phyloP scores from a whole-genome alignment of 2,113 vertebrate species.

The Mellivora capensis region DNA sequence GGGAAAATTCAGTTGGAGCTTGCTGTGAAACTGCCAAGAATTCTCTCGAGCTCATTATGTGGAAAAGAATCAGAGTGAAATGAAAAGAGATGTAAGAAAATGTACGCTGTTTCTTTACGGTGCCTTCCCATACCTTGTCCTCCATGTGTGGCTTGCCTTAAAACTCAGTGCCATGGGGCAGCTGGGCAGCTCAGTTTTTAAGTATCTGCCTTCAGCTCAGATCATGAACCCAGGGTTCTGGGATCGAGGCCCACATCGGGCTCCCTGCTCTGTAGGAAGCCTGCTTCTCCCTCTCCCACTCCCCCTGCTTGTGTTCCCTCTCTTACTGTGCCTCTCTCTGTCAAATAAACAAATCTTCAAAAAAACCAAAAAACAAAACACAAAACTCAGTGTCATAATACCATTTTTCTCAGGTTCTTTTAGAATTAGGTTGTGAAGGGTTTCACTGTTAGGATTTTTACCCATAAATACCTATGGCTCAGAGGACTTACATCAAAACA shows the following conservation, averaged over 20 bases:
- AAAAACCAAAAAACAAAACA: too few relatives aligned
- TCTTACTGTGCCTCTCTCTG: too few relatives aligned
- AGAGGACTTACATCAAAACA: background rate
- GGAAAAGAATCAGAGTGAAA: conserved; percentile 31
- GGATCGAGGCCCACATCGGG: too few relatives aligned
- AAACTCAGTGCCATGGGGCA: background rate
- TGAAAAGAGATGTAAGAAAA: conserved; percentile 42
- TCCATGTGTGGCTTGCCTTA: background rate
- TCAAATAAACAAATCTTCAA: too few relatives aligned
- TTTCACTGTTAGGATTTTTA: background rate
- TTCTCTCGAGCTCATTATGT: conserved; percentile 57
- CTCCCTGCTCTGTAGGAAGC: too few relatives aligned
- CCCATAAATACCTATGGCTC: background rate
- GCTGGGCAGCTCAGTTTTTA: too few relatives aligned
- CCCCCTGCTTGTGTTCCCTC: too few relatives aligned
- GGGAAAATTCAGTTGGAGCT: background rate
- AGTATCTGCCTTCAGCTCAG: too few relatives aligned
- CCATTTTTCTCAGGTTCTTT: background rate
- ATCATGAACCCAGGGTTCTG: too few relatives aligned
- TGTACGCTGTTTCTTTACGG: background rate
- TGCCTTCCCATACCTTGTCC: background rate
- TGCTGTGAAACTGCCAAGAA: conserved; percentile 25
- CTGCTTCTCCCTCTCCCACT: too few relatives aligned
- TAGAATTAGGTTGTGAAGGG: background rate
- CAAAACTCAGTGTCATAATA: too few relatives aligned